These are phyloP conservation scores for Lepidurus apus DNA, from an alignment of 1,140 invertebrate genomes.

Conservation along the genomic window DNA sequence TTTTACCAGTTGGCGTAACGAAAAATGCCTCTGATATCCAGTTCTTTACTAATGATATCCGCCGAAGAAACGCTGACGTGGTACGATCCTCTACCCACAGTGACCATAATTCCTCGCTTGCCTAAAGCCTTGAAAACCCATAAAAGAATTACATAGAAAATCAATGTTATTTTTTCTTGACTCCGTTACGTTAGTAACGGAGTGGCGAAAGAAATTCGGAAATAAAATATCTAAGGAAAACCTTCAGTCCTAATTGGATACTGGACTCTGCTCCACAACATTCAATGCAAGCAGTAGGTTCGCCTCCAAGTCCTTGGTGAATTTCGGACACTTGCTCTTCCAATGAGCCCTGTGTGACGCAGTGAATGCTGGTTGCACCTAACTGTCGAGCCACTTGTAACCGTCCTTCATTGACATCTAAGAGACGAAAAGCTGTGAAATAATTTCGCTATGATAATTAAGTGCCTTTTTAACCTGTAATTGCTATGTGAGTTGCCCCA, in stretches of 20 bases:
- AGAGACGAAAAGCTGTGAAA: neutral
- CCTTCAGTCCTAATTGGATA: conserved; percentile 38
- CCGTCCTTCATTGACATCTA: conserved; percentile 42
- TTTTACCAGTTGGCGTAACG: conserved; percentile 50
- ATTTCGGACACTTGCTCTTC: conserved; percentile 39
- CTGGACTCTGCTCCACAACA: conserved; percentile 47
- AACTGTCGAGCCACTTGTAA: conserved; percentile 47
- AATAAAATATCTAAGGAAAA: neutral
- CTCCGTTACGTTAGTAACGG: too few relatives aligned
- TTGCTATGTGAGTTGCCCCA: conserved; percentile 26
- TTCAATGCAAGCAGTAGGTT: conserved; percentile 46
- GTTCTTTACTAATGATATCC: conserved; percentile 48
- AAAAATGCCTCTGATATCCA: conserved; percentile 51
- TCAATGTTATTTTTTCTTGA: too few relatives aligned
- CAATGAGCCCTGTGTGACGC: conserved; percentile 29
- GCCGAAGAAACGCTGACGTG: conserved; percentile 46
- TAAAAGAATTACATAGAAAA: neutral
- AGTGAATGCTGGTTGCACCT: conserved; percentile 45
- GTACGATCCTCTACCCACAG: conserved; percentile 49
- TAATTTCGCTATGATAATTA: neutral
- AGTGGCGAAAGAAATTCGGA: neutral
- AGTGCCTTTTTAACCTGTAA: conserved; percentile 25
- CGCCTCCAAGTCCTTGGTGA: conserved; percentile 41
- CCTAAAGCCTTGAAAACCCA: conserved; percentile 42
- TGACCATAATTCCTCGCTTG: conserved; percentile 47